Evolutionary conservation across 2,888 invertebrate genomes (phyloP).

Genomic region (Copidosoma aretas): DNA sequence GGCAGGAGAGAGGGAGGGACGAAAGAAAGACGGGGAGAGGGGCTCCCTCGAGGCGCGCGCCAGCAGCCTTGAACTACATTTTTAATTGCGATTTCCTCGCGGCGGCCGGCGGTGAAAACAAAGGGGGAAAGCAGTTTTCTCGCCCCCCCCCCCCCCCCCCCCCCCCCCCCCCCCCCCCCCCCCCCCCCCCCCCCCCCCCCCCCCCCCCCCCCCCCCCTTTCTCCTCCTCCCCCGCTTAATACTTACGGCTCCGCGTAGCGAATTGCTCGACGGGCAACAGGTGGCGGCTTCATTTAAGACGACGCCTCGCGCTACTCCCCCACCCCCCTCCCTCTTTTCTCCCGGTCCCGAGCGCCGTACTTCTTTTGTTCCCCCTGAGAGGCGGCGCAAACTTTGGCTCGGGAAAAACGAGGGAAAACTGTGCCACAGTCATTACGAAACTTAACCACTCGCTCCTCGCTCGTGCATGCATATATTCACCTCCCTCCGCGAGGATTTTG

Average conservation of each 20-base stretch:
- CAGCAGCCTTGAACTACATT: constrained; percentile 61
- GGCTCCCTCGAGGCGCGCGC: constrained; percentile 47
- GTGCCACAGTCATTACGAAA: constrained; percentile 8
- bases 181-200: constrained; percentile 29
- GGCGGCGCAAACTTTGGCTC: constrained; percentile 57
- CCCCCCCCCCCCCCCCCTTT: constrained; percentile 22
- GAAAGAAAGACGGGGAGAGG: constrained; percentile 43
- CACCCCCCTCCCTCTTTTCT: no score
- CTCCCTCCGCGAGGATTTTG: constrained; percentile 8
- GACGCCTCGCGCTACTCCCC: constrained; percentile 58
- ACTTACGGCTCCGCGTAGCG: background rate
- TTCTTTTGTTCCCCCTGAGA: constrained; percentile 61
- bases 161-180: constrained; percentile 30
- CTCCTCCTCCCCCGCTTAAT: constrained; percentile 5
- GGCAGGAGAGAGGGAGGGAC: constrained; percentile 2
- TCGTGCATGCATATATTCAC: background rate
- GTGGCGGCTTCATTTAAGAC: constrained; percentile 64
- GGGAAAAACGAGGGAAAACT: constrained; percentile 27
- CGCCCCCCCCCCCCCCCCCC: constrained; percentile 23
- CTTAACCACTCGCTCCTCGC: background rate
- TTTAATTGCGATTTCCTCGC: constrained; percentile 60
- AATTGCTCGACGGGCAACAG: constrained; percentile 58
- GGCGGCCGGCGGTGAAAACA: constrained; percentile 56
- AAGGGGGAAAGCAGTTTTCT: constrained; percentile 60
- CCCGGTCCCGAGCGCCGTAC: no score